Percentiles rank a stretch among this genome's conserved stretches.
These are phyloP conservation scores for Melanotaenia duboulayi DNA, from an alignment of 2,113 vertebrate genomes.

Conservation along the genomic window DNA sequence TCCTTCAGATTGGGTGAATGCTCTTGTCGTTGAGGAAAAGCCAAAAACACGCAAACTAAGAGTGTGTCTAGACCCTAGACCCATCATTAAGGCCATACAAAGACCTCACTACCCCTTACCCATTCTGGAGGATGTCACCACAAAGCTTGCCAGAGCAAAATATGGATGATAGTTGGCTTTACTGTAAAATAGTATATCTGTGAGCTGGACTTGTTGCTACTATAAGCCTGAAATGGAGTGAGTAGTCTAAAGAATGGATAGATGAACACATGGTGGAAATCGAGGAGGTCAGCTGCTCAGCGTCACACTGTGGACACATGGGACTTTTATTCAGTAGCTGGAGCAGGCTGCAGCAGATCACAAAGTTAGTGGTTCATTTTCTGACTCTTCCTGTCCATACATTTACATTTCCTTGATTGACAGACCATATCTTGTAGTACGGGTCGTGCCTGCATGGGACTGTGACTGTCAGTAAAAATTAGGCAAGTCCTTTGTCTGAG, in stretches of 20 bases:
- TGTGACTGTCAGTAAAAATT: neutral
- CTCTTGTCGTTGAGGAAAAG: no score
- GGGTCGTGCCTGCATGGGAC: neutral
- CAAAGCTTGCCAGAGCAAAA: no score
- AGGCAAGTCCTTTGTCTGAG: neutral
- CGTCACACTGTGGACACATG: neutral
- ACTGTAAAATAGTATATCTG: no score
- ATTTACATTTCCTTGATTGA: neutral
- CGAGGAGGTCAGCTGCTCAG: neutral
- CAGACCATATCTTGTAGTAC: neutral
- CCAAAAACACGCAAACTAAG: no score
- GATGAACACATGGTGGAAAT: neutral
- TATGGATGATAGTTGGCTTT: no score
- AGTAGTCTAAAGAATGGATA: neutral
- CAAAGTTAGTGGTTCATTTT: neutral
- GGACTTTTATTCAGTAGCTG: neutral
- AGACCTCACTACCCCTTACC: no score
- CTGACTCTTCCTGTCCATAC: neutral
- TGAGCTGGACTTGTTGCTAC: neutral
- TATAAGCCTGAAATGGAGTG: neutral
- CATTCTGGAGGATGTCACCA: no score
- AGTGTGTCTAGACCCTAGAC: no score
- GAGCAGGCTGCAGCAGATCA: neutral
- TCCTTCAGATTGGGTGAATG: no score
- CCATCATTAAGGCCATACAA: no score